phyloP scores from a whole-genome alignment of 2,113 vertebrate genomes.

The Glaucidium brasilianum region DNA sequence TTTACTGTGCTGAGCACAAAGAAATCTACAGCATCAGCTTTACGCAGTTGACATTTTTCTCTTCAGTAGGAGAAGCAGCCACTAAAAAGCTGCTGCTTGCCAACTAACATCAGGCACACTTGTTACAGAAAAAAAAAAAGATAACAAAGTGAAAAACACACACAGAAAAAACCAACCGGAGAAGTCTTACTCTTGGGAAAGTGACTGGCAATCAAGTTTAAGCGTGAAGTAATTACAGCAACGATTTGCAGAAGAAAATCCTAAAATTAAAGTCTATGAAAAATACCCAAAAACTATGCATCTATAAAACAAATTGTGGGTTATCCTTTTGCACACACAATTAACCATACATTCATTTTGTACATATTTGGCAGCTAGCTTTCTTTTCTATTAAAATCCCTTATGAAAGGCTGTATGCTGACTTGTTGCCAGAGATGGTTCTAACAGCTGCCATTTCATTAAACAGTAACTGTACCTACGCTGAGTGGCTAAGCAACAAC shows the following conservation, averaged over 20 bases:
- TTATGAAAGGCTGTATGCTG: neutral
- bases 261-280: neutral
- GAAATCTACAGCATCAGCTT: neutral
- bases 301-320: neutral
- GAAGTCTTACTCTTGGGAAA: neutral
- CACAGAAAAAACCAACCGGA: neutral
- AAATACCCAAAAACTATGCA: neutral
- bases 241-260: neutral
- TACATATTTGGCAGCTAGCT: neutral
- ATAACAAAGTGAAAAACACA: neutral
- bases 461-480: neutral
- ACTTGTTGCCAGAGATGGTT: neutral
- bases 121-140: neutral
- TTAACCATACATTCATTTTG: neutral
- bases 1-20: neutral
- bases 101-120: neutral
- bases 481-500: neutral
- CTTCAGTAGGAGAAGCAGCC: neutral
- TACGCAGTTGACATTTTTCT: neutral
- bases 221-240: neutral
- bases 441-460: neutral
- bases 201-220: neutral
- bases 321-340: neutral
- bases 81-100: neutral
- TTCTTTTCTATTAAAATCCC: neutral